Percentiles rank a stretch among this genome's conserved stretches.
Conservation (phyloP, 1,140 invertebrate species). For the Odontomachus brunneus region DNA sequence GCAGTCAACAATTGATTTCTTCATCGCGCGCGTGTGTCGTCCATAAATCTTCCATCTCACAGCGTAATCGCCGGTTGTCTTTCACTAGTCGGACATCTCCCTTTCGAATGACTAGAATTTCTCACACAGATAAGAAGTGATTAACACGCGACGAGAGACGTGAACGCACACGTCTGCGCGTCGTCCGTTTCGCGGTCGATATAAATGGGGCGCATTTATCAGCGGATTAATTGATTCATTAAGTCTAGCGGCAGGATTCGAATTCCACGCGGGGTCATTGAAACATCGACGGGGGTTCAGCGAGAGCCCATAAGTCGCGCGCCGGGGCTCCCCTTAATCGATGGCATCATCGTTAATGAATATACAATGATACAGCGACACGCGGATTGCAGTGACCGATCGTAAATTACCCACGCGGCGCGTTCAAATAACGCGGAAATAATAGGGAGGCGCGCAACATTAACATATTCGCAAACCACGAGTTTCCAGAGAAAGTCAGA, state of each 20-base stretch:
- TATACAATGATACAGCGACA: conserved; percentile 3
- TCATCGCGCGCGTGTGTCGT: neutral
- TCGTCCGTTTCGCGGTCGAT: neutral
- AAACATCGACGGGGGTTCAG: conserved; percentile 26
- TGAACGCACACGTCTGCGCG: neutral
- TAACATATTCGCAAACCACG: conserved; percentile 52
- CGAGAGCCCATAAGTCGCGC: neutral
- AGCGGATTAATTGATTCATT: conserved; percentile 69
- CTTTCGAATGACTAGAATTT: conserved; percentile 15
- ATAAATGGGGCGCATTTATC: conserved; percentile 65
- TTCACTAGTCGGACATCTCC: neutral
- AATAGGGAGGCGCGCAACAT: conserved; percentile 27
- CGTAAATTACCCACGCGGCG: conserved; percentile 34
- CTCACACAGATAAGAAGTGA: conserved; percentile 17
- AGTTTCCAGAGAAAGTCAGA: conserved; percentile 39
- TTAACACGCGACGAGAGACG: neutral
- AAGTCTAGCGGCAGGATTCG: conserved; percentile 38
- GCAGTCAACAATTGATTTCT: conserved; percentile 21
- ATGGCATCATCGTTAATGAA: neutral
- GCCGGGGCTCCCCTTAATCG: neutral
- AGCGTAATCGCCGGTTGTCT: conserved; percentile 13
- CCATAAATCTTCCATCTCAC: conserved; percentile 8
- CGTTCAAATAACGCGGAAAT: conserved; percentile 28
- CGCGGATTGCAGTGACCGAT: neutral
- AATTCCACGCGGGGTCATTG: conserved; percentile 33